A percentile compares a stretch with the other conserved stretches of the same genome.
Conservation (phyloP, 2,797 vertebrate genomes). For the Urosaurus nigricauda region DNA sequence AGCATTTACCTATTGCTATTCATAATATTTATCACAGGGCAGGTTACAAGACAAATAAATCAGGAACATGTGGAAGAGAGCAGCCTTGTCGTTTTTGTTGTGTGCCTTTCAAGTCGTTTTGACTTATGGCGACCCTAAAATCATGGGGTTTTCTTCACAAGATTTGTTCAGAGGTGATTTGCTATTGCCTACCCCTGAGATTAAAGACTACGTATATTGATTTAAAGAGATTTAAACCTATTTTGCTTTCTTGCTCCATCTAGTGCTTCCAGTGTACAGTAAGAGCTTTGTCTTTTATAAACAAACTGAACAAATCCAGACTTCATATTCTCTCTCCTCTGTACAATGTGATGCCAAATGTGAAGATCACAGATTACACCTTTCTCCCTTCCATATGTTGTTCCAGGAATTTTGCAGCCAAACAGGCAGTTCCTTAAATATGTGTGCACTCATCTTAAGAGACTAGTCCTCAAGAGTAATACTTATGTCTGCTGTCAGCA, state of each 20-base stretch:
- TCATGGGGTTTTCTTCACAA: no score
- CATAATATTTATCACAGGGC: not conserved
- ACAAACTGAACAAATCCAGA: not conserved
- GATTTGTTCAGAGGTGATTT: no score
- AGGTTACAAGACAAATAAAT: not conserved
- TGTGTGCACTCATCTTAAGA: not conserved
- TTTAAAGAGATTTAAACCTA: not conserved
- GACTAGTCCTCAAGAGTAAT: not conserved
- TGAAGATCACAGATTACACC: not conserved
- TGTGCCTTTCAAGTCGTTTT: no score
- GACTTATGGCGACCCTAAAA: no score
- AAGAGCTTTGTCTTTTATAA: not conserved
- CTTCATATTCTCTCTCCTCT: not conserved
- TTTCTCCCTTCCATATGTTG: no score
- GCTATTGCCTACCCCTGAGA: no score
- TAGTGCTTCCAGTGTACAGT: not conserved
- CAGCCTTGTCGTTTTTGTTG: not conserved
- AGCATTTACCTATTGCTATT: not conserved
- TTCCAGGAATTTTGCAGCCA: not conserved
- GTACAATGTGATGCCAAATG: not conserved
- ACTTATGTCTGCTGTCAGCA: not conserved
- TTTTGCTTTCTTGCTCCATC: not conserved
- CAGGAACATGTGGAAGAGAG: not conserved
- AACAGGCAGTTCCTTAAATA: not conserved
- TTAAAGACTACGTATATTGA: not conserved